Evolutionary conservation across 2,888 invertebrate genomes (phyloP), one percentile per base, ranked within the genome.

Genomic region (Prosapia bicincta): DNA sequence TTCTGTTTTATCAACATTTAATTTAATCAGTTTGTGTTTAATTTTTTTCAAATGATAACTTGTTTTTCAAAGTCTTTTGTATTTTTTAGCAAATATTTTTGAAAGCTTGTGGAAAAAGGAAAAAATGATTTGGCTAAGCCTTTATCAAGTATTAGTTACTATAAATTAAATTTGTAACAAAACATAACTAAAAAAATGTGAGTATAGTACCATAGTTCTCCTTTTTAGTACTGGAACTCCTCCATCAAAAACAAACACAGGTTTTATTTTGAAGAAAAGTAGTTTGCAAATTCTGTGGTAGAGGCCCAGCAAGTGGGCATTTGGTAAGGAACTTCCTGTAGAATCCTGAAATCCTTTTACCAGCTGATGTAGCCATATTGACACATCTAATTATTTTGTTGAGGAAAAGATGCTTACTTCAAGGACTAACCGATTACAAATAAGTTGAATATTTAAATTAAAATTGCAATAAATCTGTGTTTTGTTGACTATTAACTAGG

Each of bases 171-270:
- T 13, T 13, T 13, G 38, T 83, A 74, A 66, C 70, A 66, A 38
- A 72, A 32, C 67, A 72, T 24, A 26, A 76, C 69, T 28, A 26
- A 26, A 78, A 79, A n/a, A n/a, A 86, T 90, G n/a, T n/a, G n/a
- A n/a, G n/a, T n/a, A n/a, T n/a, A n/a, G 90, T 88, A 96, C 97
- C 86, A 98, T 92, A 10, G 97, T 98, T 86, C 96, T 93, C 82
- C 89, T 93, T 86, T 99, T 99, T 54, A 99, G 89, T 75, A 89
- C 88, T 20, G 99, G 99, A 70, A 96, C 95, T 66, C 93, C 93
- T 26, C 99, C 99, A 88, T 99, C 99, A 87, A 99, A 99, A 9
- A 99, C 96, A 88, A 99, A 99, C 1, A 99, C 91, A 0, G 99
- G 99, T 82, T 95, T 96, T 79, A 99, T 96, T 83, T 93, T 92